Base-by-base conservation (phyloP, 2,113 vertebrate species). In the Thamnophis sirtalis region DNA sequence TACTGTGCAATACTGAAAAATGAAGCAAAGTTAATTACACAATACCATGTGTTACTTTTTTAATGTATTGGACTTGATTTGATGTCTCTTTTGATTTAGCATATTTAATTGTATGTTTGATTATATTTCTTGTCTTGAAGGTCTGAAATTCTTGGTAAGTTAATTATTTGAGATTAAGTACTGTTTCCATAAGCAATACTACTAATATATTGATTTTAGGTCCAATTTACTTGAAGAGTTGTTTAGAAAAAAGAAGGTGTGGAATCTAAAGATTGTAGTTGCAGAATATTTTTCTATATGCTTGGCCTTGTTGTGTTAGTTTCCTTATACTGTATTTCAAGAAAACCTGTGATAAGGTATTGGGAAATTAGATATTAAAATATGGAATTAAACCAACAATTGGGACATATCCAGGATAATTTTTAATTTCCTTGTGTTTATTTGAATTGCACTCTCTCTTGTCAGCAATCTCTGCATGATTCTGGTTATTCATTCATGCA, bases 21-120 rank as follows among this genome's bases (percentile, higher is more conserved):
- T 4, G 49, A 86, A 91, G 58, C 0, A 0, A 91, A 93, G 88
- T 55, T 10, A 13, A 49, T 24, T 6, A 5, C 22, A 43, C 87
- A 21, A 15, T 7, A 13, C 91, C 49, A 6, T 8, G 0, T 90
- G 21, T 58, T 91, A 49, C 6, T 17, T 55, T 2, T 26, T 58
- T 17, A 68, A 51, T 54, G 24, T 49, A 5, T 58, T 24, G 53
- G n/a, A 86, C 92, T 80, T 13, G 0, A 89, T 33, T 56, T 91
- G n/a, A 7, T 56, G 92, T 86, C 0, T 38, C 55, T n/a, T 88
- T 90, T 50, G 56, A 92, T 86, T 43, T 33, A 19, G 17, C 38
- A 50, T 80, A 96, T 95, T 94, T 89, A 11, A 50, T 93, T 88
- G 68, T 80, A 43, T 53, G 90, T 9, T n/a, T 87, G 11, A 0